Evolutionary conservation across 2,888 invertebrate genomes (phyloP), one percentile per base, ranked within the genome.

Genomic region (Pyralis farinalis): DNA sequence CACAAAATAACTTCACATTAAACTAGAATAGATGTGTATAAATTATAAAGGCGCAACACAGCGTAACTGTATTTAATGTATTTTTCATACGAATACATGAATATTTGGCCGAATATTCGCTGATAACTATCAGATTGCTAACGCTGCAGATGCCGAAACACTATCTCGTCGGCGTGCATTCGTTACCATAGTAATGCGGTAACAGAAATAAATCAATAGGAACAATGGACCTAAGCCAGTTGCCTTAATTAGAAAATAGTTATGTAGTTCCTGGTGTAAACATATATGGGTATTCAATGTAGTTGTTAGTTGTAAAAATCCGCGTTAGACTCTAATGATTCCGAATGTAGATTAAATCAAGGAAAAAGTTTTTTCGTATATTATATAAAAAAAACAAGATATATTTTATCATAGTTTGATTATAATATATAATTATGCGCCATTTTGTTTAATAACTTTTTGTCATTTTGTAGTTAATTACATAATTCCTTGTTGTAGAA

Each of bases 111-210:
- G 55, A 49, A 16, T 37, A 47, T 20, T 35, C 22, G 16, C 28
- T 40, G 46, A 49, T 49, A 51, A 40, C 53, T 40, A 47, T 62
- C 50, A 50, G 52, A 56, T 52, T 49, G 54, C 46, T 59, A 58
- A 62, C 56, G 51, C 38, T 37, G 43, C 43, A 40, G 46, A 49
- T 49, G 48, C 53, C 46, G 50, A 55, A 53, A 56, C 48, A 22
- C 22, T 31, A 38, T 32, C 37, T 22, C 37, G 25, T 30, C 37
- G 51, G 51, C 51, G 50, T 56, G 72, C 67, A 71, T 71, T 68
- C 65, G 61, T 71, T 72, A 69, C 34, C 65, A 69, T 68, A 68
- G 47, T 60, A 70, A 65, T 62, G 58, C 0, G 50, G 49, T 53
- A 34, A 42, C 47, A 51, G 49, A 43, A 44, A 49, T 47, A 43